Evolutionary conservation across 2,888 invertebrate species (phyloP).

Genomic region (Sinelater perroti): DNA sequence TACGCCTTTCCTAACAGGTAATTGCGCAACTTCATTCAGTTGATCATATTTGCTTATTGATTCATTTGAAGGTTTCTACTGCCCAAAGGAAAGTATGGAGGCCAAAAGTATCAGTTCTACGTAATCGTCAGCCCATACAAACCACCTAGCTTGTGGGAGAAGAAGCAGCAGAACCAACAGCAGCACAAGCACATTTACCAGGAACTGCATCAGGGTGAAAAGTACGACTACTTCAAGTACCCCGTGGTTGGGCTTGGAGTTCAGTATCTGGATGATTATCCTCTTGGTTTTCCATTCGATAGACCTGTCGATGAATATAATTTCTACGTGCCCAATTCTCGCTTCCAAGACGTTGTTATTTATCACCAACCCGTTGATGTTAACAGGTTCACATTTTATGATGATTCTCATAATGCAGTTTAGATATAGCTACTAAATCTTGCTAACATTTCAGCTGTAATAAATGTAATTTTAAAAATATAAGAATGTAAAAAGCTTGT

Average conservation of each 20-base stretch:
- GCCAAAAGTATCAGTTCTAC: constrained; percentile 66
- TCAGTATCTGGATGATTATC: constrained; percentile 63
- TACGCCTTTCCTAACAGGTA: constrained; percentile 72
- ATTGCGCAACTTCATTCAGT: no score
- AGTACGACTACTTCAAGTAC: constrained; percentile 35
- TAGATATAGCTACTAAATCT: no score
- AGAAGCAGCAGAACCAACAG: neutral
- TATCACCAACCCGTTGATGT: constrained; percentile 62
- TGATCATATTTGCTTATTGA: no score
- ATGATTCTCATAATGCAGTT: no score
- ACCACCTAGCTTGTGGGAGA: constrained; percentile 39
- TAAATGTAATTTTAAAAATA: no score
- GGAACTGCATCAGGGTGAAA: constrained; percentile 9
- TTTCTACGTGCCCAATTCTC: constrained; percentile 71
- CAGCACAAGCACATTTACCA: neutral
- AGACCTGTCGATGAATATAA: constrained; percentile 67
- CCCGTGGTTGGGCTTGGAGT: constrained; percentile 44
- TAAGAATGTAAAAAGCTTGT: no score
- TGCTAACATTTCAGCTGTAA: no score
- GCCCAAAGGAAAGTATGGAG: constrained; percentile 73
- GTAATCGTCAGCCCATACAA: constrained; percentile 61
- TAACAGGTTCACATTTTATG: no score
- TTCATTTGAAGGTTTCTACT: constrained; percentile 71
- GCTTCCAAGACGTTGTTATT: constrained; percentile 70
- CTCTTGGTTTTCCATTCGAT: constrained; percentile 80